Evolutionary conservation across 2,888 invertebrate species (phyloP), one percentile per base, ranked within the genome.

Genomic region (Lasioglossum marginatum): DNA sequence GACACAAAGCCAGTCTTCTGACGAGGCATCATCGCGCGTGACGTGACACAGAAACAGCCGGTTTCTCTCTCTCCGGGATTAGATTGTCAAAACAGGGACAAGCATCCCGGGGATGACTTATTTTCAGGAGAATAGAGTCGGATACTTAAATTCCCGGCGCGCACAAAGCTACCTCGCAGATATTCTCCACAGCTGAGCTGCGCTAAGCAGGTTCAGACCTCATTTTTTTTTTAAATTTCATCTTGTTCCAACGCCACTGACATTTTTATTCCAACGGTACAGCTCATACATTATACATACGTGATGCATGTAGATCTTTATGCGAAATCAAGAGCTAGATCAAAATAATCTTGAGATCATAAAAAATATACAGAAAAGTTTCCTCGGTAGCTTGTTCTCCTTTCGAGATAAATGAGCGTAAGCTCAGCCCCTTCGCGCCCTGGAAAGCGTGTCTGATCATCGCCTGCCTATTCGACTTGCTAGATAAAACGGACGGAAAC

Each of bases 1-100:
- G 76, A 52, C 57, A 60, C 72, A 77, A 76, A 72, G 77, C 77
- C 66, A 66, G 70, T 57, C 71, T 31, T 63, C 63, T n/a, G 81
- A n/a, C 27, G 57, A 37, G 45, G 43, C 34, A 45, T 74, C 57
- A 27, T 37, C 68, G 31, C 16, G 52, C 57, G 31, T 23, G 37
- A 37, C 27, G 40, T 71, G 81, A 81, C 73, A 37, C 68, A 70
- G 37, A 19, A 78, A 71, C 71, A 68, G 31, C 37, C 43, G 43
- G n/a, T n/a, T 57, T 73, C 70, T 70, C 37, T 45, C 43, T 57
- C 52, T 45, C 68, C 8, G 77, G 70, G 48, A 77, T 77, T 77
- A 52, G 68, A 48, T 70, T 70, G 68, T 77, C 77, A 40, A 70
- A 77, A 70, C 77, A 52, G 52, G 52, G 27, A 27, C 77, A 34